Evolutionary conservation across 2,797 vertebrate genomes (phyloP), one percentile per base, ranked within the genome.

Genomic region (Loriculus beryllinus): DNA sequence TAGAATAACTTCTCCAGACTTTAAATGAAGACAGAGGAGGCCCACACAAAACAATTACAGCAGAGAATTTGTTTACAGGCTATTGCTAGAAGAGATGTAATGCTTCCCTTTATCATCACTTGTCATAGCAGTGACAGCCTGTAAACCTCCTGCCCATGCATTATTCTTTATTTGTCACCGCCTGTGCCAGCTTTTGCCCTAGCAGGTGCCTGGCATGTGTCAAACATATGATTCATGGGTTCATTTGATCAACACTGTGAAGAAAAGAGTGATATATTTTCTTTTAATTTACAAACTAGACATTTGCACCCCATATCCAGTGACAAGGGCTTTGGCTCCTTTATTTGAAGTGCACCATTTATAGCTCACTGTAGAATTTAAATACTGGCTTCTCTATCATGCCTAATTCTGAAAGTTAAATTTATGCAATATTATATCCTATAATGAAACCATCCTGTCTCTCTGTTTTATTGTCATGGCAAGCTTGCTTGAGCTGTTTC

Each of bases 161-260:
- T 93, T 81, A 90, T 94, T 97, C 97, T 94, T 78, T 95, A 94
- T 96, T 97, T 92, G 72, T 97, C 97, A 85, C 82, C 35, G 71
- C 85, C 95, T 84, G 40, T 92, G 93, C 97, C 96, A 96, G 33
- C 89, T 96, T 89, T 94, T 92, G 93, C 81, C 94, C 94, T 95
- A 95, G 91, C 97, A 97, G 94, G 87, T 96, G 88, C 88, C 96
- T 97, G 97, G 95, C 97, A 88, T 88, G 85, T 97, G 97, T 98
- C 97, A 97, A 81, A 95, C 78, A 31, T 94, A 95, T 95, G 97
- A 98, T 98, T 98, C 97, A 98, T 97, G 94, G 91, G 94, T 97
- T 98, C 96, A 92, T 98, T 98, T 98, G 97, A 98, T 98, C 97
- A 97, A 92, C 88, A 91, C 85, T 93, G 78, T 96, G 82, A 96